Base-by-base conservation (phyloP, 2,113 vertebrate species). In the Callipepla squamata region DNA sequence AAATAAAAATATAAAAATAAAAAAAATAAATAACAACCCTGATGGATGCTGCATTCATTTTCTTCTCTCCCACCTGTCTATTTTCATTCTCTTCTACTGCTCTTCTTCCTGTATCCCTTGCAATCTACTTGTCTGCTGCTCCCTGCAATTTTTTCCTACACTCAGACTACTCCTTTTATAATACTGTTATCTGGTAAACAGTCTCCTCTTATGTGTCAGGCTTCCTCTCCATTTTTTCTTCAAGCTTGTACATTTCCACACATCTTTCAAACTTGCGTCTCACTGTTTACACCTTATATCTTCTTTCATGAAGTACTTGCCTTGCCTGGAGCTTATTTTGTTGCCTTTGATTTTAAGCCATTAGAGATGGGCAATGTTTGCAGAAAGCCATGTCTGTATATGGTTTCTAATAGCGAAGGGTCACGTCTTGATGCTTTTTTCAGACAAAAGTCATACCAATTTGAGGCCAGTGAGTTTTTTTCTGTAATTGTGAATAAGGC, bases 281-380 rank as follows among this genome's bases (percentile, higher is more conserved):
- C 68, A 63, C 80, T 85, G 85, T 90, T 88, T 88, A 90, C 61
- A 94, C 80, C 80, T 94, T 78, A 4, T 72, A 95, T 92, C 88
- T 80, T 78, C 82, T 68, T 88, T 83, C 80, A 90, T 83, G 82
- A 94, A 94, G 80, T 86, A 90, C 80, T 80, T 94, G 57, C 91
- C 90, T 96, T 93, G 92, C 93, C 90, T 93, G 80, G 34, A 96
- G 94, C 96, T 96, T 94, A 94, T 95, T 96, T 96, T 92, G 85
- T 92, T 95, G 88, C 82, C 90, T 95, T 96, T 96, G 96, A 96
- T 96, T 96, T 95, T 83, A 80, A 92, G 88, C 90, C 90, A 88
- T 94, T 92, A 96, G 93, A 96, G 93, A 92, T 55, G 42, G 90
- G 53, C 90, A 63, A 40, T 86, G 85, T 96, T 95, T 96, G 88